phyloP scores from a whole-genome alignment of 2,888 invertebrate species.

The Actias luna region DNA sequence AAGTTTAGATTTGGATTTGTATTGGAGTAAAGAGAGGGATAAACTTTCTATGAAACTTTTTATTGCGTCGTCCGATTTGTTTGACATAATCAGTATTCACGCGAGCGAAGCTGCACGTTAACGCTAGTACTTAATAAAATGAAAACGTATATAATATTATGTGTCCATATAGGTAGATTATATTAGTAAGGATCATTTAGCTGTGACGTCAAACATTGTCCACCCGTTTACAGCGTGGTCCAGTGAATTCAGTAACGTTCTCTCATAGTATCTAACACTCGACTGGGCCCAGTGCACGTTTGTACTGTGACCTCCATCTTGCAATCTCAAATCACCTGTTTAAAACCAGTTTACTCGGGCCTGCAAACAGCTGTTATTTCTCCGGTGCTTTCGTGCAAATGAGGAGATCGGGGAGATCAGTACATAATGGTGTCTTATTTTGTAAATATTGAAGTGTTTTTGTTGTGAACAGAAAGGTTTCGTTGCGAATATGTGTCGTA shows the following conservation, averaged over 20 bases:
- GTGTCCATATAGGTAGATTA: conserved; percentile 2
- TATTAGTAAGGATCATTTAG: conserved; percentile 12
- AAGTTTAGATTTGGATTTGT: no score
- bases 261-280: conserved; percentile 39
- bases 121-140: not conserved
- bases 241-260: conserved; percentile 26
- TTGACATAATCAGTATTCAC: no score
- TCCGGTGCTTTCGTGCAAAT: not conserved
- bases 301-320: conserved; percentile 21
- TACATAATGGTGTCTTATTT: conserved; percentile 2
- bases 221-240: conserved; percentile 35
- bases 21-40: no score
- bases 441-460: conserved; percentile 2
- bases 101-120: no score
- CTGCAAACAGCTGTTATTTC: not conserved
- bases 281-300: conserved; percentile 32
- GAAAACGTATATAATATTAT: not conserved
- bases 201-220: conserved; percentile 13
- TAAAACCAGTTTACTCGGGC: not conserved
- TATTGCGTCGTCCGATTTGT: no score
- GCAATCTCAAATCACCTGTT: conserved; percentile 10
- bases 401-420: conserved; percentile 10
- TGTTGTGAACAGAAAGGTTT: not conserved
- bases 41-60: no score
- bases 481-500: not conserved